phyloP scores from a whole-genome alignment of 1,140 invertebrate species.

The Pseudomyrmex pallidus region DNA sequence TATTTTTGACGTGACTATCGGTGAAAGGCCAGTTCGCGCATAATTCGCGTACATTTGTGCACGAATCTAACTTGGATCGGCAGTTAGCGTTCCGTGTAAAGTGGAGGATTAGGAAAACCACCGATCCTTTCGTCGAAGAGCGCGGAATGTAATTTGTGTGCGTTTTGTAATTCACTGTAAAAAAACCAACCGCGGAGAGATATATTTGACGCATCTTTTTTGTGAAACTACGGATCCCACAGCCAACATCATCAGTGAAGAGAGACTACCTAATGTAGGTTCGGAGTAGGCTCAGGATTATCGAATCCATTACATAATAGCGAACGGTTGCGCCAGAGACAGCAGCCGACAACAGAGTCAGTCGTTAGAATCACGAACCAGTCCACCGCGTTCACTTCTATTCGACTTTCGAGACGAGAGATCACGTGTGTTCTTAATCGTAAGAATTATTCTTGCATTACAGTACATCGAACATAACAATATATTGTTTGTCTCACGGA shows the following conservation, averaged over 20 bases:
- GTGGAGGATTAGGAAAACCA: background rate
- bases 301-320: conserved; percentile 50
- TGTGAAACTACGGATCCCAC: no score
- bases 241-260: no score
- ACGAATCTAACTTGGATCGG: background rate
- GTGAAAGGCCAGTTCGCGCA: conserved; percentile 34
- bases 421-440: background rate
- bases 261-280: background rate
- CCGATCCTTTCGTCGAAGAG: no score
- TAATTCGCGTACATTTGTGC: background rate
- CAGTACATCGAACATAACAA: no score
- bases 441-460: no score
- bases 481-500: no score
- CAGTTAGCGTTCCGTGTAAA: no score
- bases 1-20: background rate
- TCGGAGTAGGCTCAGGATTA: conserved; percentile 18
- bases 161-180: background rate
- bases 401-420: conserved; percentile 3
- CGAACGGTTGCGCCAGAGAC: conserved; percentile 23
- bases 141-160: no score
- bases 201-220: no score
- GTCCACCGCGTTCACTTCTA: background rate
- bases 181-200: background rate
- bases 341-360: background rate
- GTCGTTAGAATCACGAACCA: conserved; percentile 38